Conservation (phyloP, 1,140 invertebrate genomes). For the Spodoptera litura region DNA sequence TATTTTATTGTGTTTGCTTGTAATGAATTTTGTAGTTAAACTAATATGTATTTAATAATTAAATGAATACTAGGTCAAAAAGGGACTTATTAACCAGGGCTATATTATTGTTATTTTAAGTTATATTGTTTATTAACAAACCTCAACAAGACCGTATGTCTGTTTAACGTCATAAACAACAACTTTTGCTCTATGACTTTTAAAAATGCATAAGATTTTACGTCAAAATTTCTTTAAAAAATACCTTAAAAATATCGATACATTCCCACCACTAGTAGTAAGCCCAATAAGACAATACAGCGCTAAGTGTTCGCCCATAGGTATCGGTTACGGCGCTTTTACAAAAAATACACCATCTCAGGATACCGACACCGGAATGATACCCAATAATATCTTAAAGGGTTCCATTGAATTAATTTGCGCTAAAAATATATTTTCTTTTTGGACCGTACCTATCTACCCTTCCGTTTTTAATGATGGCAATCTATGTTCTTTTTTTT, state of each 20-base stretch:
- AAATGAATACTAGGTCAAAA: too few relatives aligned
- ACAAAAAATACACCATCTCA: conserved; percentile 33
- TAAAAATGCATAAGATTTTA: not conserved
- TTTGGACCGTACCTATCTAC: conserved; percentile 1
- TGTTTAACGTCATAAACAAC: too few relatives aligned
- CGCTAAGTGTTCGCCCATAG: conserved; percentile 32
- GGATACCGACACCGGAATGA: not conserved
- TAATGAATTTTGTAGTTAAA: too few relatives aligned
- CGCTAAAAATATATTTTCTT: conserved; percentile 16
- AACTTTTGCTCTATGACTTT: not conserved
- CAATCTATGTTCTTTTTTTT: conserved; percentile 1
- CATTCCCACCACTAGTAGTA: not conserved
- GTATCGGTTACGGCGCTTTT: conserved; percentile 40
- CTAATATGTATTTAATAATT: too few relatives aligned
- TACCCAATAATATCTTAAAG: conserved; percentile 43
- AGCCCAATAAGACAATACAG: conserved; percentile 46
- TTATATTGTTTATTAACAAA: too few relatives aligned
- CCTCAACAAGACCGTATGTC: too few relatives aligned
- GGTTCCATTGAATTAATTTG: conserved; percentile 36
- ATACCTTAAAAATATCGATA: not conserved
- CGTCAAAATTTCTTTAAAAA: not conserved
- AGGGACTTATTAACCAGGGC: too few relatives aligned
- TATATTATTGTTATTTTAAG: too few relatives aligned
- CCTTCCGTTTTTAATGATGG: conserved; percentile 21
- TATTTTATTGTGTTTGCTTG: too few relatives aligned